Evolutionary conservation across 2,888 invertebrate genomes (phyloP).

Genomic region (Chalcis sispes): DNA sequence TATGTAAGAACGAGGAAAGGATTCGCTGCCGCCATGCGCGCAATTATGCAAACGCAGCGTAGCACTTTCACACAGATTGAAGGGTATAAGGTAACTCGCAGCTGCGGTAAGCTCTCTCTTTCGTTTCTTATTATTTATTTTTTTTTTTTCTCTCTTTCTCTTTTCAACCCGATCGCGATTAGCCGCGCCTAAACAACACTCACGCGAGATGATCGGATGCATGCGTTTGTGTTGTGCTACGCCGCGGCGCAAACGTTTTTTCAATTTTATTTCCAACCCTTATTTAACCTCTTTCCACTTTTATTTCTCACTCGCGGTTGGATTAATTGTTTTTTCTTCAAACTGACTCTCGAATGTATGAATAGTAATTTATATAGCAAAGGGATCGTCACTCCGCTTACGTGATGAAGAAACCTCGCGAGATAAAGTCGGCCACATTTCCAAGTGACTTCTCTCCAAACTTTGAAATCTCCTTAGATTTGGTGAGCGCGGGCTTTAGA

Average conservation of each 20-base stretch:
- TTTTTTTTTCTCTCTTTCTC: not conserved
- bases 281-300: conserved; percentile 11
- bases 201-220: conserved; percentile 65
- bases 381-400: conserved; percentile 7
- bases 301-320: not conserved
- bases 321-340: conserved; percentile 3
- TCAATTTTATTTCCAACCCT: conserved; percentile 37
- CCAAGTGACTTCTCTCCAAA: not conserved
- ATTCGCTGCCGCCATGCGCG: conserved; percentile 51
- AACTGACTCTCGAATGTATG: not conserved
- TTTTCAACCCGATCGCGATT: conserved; percentile 36
- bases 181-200: conserved; percentile 53
- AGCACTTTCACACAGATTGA: conserved; percentile 68
- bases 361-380: not conserved
- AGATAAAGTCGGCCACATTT: not conserved
- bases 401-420: conserved; percentile 24
- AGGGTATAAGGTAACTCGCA: conserved; percentile 68
- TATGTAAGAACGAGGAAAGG: conserved; percentile 16
- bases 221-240: no score
- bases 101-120: conserved; percentile 60
- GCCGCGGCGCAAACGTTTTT: conserved; percentile 35
- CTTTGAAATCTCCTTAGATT: conserved; percentile 20
- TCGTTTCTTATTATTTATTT: conserved; percentile 3
- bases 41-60: conserved; percentile 72
- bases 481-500: not conserved